Evolutionary conservation across 2,888 invertebrate genomes (phyloP).

Genomic region (Chironomus tentans): DNA sequence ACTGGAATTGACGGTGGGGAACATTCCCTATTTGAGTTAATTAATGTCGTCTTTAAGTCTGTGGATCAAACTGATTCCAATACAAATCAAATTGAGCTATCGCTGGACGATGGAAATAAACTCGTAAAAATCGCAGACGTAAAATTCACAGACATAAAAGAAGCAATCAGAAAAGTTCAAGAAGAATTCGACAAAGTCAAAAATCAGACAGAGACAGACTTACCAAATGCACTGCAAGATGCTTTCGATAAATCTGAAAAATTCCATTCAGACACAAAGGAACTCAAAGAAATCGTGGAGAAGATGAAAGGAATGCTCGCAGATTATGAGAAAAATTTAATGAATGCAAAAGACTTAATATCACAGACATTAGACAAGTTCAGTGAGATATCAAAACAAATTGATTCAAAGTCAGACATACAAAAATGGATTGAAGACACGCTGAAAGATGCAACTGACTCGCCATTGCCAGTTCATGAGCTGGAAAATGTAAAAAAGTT

Average conservation of each 20-base stretch:
- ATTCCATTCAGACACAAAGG: not conserved
- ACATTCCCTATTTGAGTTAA: not conserved
- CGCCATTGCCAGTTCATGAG: not conserved
- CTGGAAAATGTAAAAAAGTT: slow-evolving; percentile 12
- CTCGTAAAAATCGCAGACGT: not conserved
- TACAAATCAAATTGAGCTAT: not conserved
- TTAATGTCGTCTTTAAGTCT: not conserved
- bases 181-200: slow-evolving; percentile 1
- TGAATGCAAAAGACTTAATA: slow-evolving; percentile 3
- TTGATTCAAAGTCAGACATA: not conserved
- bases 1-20: slow-evolving; percentile 21
- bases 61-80: not conserved
- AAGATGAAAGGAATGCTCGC: not conserved
- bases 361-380: not conserved
- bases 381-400: not conserved
- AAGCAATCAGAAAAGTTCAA: not conserved
- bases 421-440: not conserved
- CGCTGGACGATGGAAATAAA: not conserved
- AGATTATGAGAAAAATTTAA: slow-evolving; percentile 9
- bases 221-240: slow-evolving; percentile 21
- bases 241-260: slow-evolving; percentile 25
- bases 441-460: not conserved
- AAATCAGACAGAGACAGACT: slow-evolving; percentile 1
- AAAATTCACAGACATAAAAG: not conserved
- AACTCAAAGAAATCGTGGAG: slow-evolving; percentile 4